These are phyloP conservation scores for Agonum fuliginosum DNA, from an alignment of 2,888 invertebrate genomes.

Conservation along the genomic window DNA sequence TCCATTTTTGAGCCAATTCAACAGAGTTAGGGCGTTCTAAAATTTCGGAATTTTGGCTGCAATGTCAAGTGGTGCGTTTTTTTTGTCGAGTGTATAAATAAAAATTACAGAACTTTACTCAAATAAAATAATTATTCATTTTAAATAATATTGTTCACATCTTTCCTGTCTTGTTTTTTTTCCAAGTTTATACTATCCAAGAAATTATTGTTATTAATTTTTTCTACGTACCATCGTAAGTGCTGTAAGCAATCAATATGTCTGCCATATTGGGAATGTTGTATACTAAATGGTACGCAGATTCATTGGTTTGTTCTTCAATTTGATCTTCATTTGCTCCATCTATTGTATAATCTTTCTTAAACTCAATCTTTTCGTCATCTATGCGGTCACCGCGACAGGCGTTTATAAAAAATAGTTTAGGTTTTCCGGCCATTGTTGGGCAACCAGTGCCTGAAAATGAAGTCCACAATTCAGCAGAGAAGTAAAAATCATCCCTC, in stretches of 20 bases:
- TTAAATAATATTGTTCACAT: too few relatives aligned
- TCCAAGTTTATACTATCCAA: too few relatives aligned
- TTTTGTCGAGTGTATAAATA: too few relatives aligned
- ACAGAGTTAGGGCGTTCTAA: too few relatives aligned
- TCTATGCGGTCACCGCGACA: neutral
- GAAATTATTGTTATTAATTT: too few relatives aligned
- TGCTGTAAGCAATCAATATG: constrained; percentile 19
- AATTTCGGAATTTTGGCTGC: too few relatives aligned
- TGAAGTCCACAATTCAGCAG: constrained; percentile 71
- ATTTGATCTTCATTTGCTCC: constrained; percentile 15
- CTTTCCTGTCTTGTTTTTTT: too few relatives aligned
- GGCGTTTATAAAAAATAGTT: constrained; percentile 73
- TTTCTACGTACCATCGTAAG: constrained; percentile 34
- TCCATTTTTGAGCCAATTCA: too few relatives aligned
- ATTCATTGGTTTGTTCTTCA: neutral
- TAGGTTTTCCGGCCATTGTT: constrained; percentile 74
- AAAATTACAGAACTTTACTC: too few relatives aligned
- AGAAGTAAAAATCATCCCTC: constrained; percentile 70
- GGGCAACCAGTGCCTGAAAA: constrained; percentile 73
- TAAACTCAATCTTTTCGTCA: neutral
- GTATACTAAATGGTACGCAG: neutral
- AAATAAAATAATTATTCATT: too few relatives aligned
- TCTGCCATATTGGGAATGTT: constrained; percentile 19
- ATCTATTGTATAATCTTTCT: neutral
- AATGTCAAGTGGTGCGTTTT: too few relatives aligned